Base-by-base conservation (phyloP, 2,888 invertebrate genomes). In the Cheilosia urbana region DNA sequence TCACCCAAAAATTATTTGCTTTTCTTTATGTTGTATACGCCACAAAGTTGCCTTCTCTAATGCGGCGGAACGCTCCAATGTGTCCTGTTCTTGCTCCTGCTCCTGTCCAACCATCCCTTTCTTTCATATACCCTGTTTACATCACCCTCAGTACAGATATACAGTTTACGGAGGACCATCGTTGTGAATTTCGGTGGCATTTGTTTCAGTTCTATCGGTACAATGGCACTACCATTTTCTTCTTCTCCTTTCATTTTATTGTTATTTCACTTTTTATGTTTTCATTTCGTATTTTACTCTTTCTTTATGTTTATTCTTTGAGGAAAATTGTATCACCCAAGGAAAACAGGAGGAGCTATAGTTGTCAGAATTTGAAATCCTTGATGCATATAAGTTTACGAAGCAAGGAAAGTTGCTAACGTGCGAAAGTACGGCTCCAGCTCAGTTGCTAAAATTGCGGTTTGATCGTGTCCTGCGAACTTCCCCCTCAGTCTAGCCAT, bases 251-350 rank as follows among this genome's bases (percentile, higher is more conserved):
- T 72, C n/a, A 34, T 76, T 78, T 83, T 83, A 83, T 79, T 79
- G 83, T 83, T 79, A 79, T 79, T 78, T 83, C 66, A 68, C 55
- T 79, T 79, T 83, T 71, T 83, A 78, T 83, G 82, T 78, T 83
- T 83, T 79, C 72, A 83, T 83, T 73, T 79, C 34, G 65, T 34
- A 45, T 69, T 72, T 63, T 72, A 45, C 57, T 78, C 66, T 49
- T 63, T 68, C 30, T 81, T 69, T 63, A 19, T 81, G 63, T 71
- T 55, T 53, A 42, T 75, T 63, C 55, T 57, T 62, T 30, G 19
- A 47, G 71, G 34, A 65, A 58, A 57, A 63, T 76, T 69, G 49
- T 81, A 76, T 76, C 76, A 69, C 81, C 72, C 37, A 27, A 69
- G 55, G 45, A 62, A 34, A 34, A 15, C 30, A 19, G 27, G 11